Conservation (phyloP, 2,888 invertebrate species). For the Ichneumoninae sp. region DNA sequence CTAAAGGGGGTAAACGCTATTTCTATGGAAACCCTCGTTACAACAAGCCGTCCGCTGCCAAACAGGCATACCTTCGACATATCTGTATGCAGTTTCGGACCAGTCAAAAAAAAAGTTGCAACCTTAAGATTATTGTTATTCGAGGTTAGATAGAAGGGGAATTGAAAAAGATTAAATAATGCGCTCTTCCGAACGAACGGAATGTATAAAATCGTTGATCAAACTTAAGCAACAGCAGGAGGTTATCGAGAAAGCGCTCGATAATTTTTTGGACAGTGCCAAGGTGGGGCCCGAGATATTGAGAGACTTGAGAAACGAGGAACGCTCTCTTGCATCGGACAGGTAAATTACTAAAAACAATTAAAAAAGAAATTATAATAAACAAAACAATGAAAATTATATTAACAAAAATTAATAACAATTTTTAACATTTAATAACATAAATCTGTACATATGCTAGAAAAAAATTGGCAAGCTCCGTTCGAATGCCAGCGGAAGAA, state of each 20-base stretch:
- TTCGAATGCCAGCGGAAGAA: slow-evolving; percentile 67
- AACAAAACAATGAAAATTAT: slow-evolving; percentile 25
- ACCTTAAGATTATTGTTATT: not conserved
- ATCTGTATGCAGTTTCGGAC: slow-evolving; percentile 4
- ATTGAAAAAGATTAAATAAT: slow-evolving; percentile 39
- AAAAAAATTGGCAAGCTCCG: slow-evolving; percentile 48
- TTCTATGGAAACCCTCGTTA: slow-evolving; percentile 59
- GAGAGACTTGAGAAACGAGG: slow-evolving; percentile 71
- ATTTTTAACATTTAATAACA: slow-evolving; percentile 32
- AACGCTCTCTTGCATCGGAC: slow-evolving; percentile 66
- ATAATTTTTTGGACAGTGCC: slow-evolving; percentile 73
- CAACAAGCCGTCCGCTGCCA: slow-evolving; percentile 19
- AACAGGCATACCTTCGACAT: not conserved
- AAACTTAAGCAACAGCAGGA: slow-evolving; percentile 79
- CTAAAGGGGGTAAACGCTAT: slow-evolving; percentile 31
- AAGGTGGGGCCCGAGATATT: slow-evolving; percentile 74
- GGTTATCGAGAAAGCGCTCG: slow-evolving; percentile 76
- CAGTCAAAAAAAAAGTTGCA: not conserved
- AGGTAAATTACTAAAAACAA: slow-evolving; percentile 71
- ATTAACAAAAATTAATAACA: not conserved
- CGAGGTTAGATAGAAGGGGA: not conserved
- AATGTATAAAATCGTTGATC: slow-evolving; percentile 72
- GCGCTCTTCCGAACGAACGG: slow-evolving; percentile 67
- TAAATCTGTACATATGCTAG: slow-evolving; percentile 19
- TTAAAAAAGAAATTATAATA: slow-evolving; percentile 2